Evolutionary conservation across 2,113 vertebrate genomes (phyloP), one percentile per base, ranked within the genome.

Genomic region (Glareola pratincola): DNA sequence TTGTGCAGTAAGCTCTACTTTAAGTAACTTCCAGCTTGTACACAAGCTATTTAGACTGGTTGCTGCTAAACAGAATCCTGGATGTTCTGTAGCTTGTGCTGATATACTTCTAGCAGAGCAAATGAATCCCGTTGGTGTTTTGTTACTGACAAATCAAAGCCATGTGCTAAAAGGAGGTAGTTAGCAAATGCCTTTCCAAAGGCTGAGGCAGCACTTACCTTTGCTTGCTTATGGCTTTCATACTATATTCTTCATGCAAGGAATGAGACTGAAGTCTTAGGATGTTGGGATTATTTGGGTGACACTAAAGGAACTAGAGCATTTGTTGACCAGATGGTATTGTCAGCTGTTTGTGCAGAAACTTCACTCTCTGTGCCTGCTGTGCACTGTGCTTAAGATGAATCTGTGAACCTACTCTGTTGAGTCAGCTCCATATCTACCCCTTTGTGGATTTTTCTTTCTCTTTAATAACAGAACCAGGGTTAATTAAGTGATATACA

Each of bases 221-320:
- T 83, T 85, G 81, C 84, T 88, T 94, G 36, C 50, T 80, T 90
- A 47, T 32, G 79, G 23, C 59, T 92, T 90, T 62, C 45, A 59
- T 69, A 29, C 63, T 41, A 14, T 77, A 24, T 77, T 15, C 22
- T 92, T 86, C 80, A 32, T 78, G 88, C 12, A 76, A 91, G 34
- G 24, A 62, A n/a, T 21, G 41, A 89, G 63, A 74, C 66, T 75
- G 74, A 88, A 89, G 45, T 80, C 45, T 68, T 26, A 67, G 66
- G 53, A 92, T 80, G 76, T 37, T 81, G 64, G 41, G 41, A 60
- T 93, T 94, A 83, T 72, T 85, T 59, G 51, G 13, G 37, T 90
- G 81, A 78, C 54, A n/a, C 11, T 77, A 48, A 89, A 83, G 45
- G 10, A 74, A 48, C 41, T 19, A 59, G 41, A 43, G 18, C 10